Percentiles rank a stretch among this genome's conserved stretches.
Conservation (phyloP, 2,888 invertebrate genomes). For the Drosophila melanosoma region DNA sequence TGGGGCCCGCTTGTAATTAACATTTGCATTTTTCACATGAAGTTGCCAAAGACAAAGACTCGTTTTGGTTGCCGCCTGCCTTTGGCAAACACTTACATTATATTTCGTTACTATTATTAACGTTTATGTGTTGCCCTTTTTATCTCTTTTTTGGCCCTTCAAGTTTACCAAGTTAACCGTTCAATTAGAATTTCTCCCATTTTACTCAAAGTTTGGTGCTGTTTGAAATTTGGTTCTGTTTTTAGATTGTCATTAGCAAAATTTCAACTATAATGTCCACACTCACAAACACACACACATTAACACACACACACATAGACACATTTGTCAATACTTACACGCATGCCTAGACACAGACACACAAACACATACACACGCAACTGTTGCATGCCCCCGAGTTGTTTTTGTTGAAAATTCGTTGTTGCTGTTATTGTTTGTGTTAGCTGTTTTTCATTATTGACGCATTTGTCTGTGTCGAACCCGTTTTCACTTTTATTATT, state of each 20-base stretch:
- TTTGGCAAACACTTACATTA: slow-evolving; percentile 59
- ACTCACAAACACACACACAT: slow-evolving; percentile 3
- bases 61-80: neutral
- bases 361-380: slow-evolving; percentile 33
- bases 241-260: slow-evolving; percentile 29
- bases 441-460: slow-evolving; percentile 26
- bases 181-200: slow-evolving; percentile 46
- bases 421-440: slow-evolving; percentile 29
- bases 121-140: slow-evolving; percentile 25
- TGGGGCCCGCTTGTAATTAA: slow-evolving; percentile 62
- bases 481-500: slow-evolving; percentile 9
- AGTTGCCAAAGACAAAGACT: slow-evolving; percentile 17
- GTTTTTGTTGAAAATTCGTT: slow-evolving; percentile 42
- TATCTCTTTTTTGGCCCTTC: slow-evolving; percentile 15
- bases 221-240: slow-evolving; percentile 34
- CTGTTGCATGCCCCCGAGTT: slow-evolving; percentile 67
- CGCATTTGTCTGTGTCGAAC: slow-evolving; percentile 23
- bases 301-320: neutral
- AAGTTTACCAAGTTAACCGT: slow-evolving; percentile 12
- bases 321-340: slow-evolving; percentile 8
- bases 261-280: slow-evolving; percentile 27
- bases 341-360: slow-evolving; percentile 5
- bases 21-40: slow-evolving; percentile 68
- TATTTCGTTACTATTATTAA: slow-evolving; percentile 26
- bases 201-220: slow-evolving; percentile 13